Evolutionary conservation across 2,888 invertebrate genomes (phyloP).

Genomic region (Lacanobia wlatinum): DNA sequence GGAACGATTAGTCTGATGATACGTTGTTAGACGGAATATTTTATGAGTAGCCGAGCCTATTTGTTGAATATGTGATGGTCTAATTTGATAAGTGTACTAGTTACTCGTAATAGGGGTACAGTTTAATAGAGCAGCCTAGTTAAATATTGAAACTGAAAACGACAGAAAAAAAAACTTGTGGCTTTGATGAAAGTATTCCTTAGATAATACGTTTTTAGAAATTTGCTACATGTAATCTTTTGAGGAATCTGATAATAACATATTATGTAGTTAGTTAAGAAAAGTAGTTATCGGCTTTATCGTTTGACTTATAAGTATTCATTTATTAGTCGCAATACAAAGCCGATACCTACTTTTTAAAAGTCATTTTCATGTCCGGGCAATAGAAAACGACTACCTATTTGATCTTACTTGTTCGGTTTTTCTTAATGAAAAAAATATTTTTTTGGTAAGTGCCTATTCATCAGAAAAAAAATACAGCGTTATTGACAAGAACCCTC

Average conservation of each 20-base stretch:
- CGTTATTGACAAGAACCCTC: slow-evolving; percentile 38
- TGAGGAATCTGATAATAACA: background rate
- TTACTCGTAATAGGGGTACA: background rate
- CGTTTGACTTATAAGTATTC: background rate
- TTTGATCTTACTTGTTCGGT: background rate
- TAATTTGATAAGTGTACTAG: slow-evolving; percentile 9
- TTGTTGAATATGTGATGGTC: slow-evolving; percentile 17
- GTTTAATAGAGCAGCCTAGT: background rate
- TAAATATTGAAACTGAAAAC: background rate
- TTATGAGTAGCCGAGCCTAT: slow-evolving; percentile 19
- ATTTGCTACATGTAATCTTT: background rate
- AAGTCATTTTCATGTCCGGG: background rate
- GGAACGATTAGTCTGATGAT: slow-evolving; percentile 26
- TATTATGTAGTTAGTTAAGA: too few relatives aligned
- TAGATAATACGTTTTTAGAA: too few relatives aligned
- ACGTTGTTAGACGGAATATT: slow-evolving; percentile 27
- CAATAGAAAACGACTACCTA: background rate
- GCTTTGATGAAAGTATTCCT: background rate
- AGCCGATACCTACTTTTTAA: background rate
- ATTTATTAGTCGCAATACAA: background rate
- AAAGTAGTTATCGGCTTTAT: too few relatives aligned
- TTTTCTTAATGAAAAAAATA: background rate
- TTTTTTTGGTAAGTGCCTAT: background rate
- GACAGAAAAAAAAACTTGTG: background rate
- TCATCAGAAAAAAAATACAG: slow-evolving; percentile 15